A percentile compares a stretch with the other conserved stretches of the same genome.
These are phyloP conservation scores for Axea sp. DNA, from an alignment of 2,888 invertebrate genomes.

Conservation along the genomic window DNA sequence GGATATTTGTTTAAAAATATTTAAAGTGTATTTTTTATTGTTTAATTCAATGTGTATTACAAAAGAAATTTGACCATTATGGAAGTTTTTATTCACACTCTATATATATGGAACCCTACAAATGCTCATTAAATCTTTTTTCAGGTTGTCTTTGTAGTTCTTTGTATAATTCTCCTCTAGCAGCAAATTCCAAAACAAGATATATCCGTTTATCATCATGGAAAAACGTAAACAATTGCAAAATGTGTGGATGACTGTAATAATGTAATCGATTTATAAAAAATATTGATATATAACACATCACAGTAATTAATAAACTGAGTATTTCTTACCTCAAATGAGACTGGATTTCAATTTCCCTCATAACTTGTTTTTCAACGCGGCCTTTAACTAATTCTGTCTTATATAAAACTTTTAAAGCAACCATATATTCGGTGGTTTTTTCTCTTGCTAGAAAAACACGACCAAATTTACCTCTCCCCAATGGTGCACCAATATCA, in stretches of 20 bases:
- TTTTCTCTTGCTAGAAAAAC: constrained; percentile 97
- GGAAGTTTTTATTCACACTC: too few species aligned
- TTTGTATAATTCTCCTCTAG: constrained; percentile 90
- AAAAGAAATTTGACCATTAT: too few species aligned
- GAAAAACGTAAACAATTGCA: constrained; percentile 96
- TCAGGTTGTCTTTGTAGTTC: constrained; percentile 85
- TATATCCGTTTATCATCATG: constrained; percentile 96
- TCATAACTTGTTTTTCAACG: constrained; percentile 93
- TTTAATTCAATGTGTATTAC: too few species aligned
- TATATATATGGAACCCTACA: too few species aligned
- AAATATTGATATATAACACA: too few species aligned
- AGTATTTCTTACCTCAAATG: constrained; percentile 81
- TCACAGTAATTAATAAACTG: neutral
- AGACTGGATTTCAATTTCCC: constrained; percentile 98
- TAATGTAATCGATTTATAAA: too few species aligned
- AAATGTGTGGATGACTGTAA: constrained; percentile 92
- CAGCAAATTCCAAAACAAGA: constrained; percentile 96
- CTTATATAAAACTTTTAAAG: constrained; percentile 94
- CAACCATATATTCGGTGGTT: constrained; percentile 89
- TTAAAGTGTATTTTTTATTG: too few species aligned
- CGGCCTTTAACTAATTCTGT: constrained; percentile 91
- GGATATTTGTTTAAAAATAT: too few species aligned
- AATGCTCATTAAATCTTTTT: constrained; percentile 88
- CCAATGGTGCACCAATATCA: constrained; percentile 94
- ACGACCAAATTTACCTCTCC: constrained; percentile 98